Conservation (phyloP, 2,113 vertebrate species). For the Mesoclemmys tuberculata region DNA sequence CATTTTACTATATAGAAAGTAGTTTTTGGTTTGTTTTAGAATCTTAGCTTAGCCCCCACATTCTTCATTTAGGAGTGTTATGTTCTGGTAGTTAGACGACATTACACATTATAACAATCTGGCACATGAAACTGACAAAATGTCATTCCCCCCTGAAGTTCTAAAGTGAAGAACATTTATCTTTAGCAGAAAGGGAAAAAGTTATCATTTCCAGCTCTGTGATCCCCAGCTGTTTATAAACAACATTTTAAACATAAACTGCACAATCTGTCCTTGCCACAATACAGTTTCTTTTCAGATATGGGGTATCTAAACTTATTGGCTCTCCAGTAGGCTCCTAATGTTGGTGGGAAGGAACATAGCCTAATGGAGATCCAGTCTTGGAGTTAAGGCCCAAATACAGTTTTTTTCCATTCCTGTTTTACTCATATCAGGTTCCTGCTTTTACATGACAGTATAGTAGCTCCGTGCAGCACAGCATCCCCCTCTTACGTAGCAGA, state of each 20-base stretch:
- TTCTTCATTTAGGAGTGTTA: neutral
- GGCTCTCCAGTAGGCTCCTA: neutral
- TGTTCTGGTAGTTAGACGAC: neutral
- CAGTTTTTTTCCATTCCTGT: neutral
- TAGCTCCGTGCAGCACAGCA: neutral
- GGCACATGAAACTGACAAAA: neutral
- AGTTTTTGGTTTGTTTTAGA: neutral
- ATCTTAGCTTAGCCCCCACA: neutral
- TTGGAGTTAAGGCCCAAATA: neutral
- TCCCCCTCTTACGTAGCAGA: neutral
- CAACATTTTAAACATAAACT: neutral
- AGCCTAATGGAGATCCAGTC: neutral
- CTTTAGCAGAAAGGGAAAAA: neutral
- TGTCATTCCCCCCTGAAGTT: neutral
- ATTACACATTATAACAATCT: neutral
- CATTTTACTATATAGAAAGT: neutral
- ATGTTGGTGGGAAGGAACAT: neutral
- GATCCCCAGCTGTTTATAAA: neutral
- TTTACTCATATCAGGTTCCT: neutral
- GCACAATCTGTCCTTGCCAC: neutral
- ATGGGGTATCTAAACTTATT: neutral
- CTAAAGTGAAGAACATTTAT: conserved; percentile 21
- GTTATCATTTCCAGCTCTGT: neutral
- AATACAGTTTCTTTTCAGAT: neutral
- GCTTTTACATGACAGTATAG: neutral